Conservation (phyloP, 2,113 vertebrate genomes). For the Desmodus rotundus region DNA sequence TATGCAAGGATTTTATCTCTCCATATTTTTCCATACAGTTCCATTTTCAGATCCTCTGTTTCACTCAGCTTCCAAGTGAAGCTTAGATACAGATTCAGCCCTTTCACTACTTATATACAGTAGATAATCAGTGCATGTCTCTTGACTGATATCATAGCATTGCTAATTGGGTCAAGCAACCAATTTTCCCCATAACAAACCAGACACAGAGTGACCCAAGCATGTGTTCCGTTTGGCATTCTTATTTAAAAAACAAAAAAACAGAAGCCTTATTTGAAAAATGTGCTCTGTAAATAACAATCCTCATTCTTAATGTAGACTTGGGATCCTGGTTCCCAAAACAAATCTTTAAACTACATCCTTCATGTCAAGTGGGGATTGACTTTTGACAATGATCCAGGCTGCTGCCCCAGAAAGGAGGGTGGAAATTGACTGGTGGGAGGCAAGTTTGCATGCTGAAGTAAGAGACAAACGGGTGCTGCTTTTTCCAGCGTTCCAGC, state of each 20-base stretch:
- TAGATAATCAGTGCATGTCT: background rate
- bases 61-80: background rate
- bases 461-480: background rate
- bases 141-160: background rate
- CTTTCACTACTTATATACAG: background rate
- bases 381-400: background rate
- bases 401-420: background rate
- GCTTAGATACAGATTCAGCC: background rate
- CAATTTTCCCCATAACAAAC: background rate
- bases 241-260: background rate
- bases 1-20: background rate
- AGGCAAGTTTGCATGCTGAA: background rate
- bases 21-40: background rate
- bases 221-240: background rate
- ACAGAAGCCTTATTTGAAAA: background rate
- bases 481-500: background rate
- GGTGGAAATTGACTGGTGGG: background rate
- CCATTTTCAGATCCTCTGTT: conserved; percentile 6
- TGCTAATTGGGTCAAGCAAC: background rate
- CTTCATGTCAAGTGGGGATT: background rate
- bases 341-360: background rate
- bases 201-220: background rate
- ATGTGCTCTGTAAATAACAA: background rate
- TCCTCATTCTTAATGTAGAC: background rate
- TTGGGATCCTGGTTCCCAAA: background rate